Base-by-base conservation (phyloP, 2,113 vertebrate species). In the Albula glossodonta region DNA sequence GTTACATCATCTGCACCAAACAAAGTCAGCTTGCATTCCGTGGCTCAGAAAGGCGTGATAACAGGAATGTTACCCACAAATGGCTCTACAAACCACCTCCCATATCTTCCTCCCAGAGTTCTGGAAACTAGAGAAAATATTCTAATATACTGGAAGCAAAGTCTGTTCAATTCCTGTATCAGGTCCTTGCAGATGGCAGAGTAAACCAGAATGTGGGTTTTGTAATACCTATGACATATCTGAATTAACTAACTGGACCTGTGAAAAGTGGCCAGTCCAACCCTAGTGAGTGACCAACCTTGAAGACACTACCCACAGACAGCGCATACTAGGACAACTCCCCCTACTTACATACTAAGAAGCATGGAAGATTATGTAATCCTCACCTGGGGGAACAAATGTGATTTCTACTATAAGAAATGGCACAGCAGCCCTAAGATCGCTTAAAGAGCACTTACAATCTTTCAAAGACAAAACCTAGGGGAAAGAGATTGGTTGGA, bases 11-110 rank as follows among this genome's bases (percentile, higher is more conserved):
- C 80, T 60, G 82, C 78, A 56, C 56, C 63, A 48, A 83, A 78
- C 81, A 78, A 86, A 83, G 86, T 17, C 25, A 50, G 56, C 79
- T 79, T 25, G 60, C 88, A 85, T 87, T 90, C 82, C 87, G 88
- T 78, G n/a, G 80, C 84, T 63, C 80, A 83, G 82, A 25, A 83
- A 51, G 84, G 79, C 13, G 48, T 52, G 79, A 80, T 85, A 84
- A 85, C 87, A 77, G 2, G 19, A 81, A 50, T 63, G 41, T 51
- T 78, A 60, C 57, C 85, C 83, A 70, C 51, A 85, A 60, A 63
- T 12, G 78, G 11, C 19, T 8, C 11, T 60, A 1, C 19, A 25
- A 11, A 60, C 9, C 1, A 13, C 3, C 77, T 49, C 22, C 84
- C n/a, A 53, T 10, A 19, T 25, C 66, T 56, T 49, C n/a, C 3